A percentile compares a stretch with the other conserved stretches of the same genome.
Evolutionary conservation across 2,888 invertebrate genomes (phyloP).

Genomic region (Hirtodrosophila histrioides): DNA sequence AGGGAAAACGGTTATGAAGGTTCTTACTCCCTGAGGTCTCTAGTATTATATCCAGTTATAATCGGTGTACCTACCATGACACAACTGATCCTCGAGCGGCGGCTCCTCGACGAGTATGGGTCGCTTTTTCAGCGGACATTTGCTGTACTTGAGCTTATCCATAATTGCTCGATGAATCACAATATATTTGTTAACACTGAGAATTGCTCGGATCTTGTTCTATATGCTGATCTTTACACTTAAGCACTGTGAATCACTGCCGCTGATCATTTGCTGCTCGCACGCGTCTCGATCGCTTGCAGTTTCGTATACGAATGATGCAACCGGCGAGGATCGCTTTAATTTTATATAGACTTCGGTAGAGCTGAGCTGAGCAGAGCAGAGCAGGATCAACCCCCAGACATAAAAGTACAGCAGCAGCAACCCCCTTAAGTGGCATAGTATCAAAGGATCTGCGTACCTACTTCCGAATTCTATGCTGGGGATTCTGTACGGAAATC

Average conservation of each 20-base stretch:
- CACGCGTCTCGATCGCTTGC: slow-evolving; percentile 68
- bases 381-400: slow-evolving; percentile 59
- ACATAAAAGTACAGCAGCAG: slow-evolving; percentile 16
- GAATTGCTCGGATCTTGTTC: slow-evolving; percentile 14
- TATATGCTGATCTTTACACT: slow-evolving; percentile 19
- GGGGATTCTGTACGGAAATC: slow-evolving; percentile 60
- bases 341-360: slow-evolving; percentile 76
- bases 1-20: too few relatives aligned
- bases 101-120: slow-evolving; percentile 74
- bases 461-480: slow-evolving; percentile 73
- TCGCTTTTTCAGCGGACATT: slow-evolving; percentile 83
- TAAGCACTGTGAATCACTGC: slow-evolving; percentile 29
- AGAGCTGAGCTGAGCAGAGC: too few relatives aligned
- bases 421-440: slow-evolving; percentile 65
- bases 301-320: slow-evolving; percentile 81
- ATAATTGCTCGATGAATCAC: slow-evolving; percentile 38
- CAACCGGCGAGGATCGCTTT: slow-evolving; percentile 77
- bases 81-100: slow-evolving; percentile 55
- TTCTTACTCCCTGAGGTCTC: too few relatives aligned
- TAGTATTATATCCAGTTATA: too few relatives aligned
- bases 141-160: slow-evolving; percentile 83
- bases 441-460: slow-evolving; percentile 52
- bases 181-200: slow-evolving; percentile 2
- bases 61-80: slow-evolving; percentile 65
- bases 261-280: slow-evolving; percentile 49